A percentile compares a stretch with the other conserved stretches of the same genome.
phyloP scores from a whole-genome alignment of 2,113 vertebrate species.

The Furnarius figulus region DNA sequence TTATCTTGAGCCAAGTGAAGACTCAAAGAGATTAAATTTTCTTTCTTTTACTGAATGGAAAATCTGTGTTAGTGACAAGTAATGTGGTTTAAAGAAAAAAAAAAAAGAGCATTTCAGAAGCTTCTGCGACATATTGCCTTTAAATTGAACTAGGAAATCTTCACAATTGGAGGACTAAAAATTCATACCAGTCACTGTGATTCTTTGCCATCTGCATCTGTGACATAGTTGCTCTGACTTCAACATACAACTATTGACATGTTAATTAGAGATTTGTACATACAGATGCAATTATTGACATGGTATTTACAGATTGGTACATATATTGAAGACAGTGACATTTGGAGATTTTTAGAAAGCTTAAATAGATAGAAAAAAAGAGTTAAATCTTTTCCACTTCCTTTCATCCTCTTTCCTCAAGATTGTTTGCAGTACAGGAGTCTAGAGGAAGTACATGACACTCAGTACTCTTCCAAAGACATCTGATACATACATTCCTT shows the following conservation, averaged over 20 bases:
- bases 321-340: neutral
- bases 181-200: neutral
- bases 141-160: neutral
- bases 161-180: neutral
- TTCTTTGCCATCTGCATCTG: neutral
- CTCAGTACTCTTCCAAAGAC: neutral
- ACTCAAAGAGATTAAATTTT: neutral
- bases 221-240: neutral
- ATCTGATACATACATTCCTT: conserved; percentile 3
- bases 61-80: neutral
- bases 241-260: neutral
- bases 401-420: neutral
- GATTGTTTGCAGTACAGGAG: neutral
- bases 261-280: neutral
- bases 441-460: neutral
- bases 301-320: neutral
- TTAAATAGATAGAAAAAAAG: neutral
- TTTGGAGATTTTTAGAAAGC: neutral
- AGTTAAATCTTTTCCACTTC: neutral
- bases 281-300: neutral
- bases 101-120: neutral
- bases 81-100: neutral
- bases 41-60: neutral
- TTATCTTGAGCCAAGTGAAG: neutral
- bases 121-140: neutral